phyloP scores from a whole-genome alignment of 2,113 vertebrate species.

The Myrmophylax atrothorax region DNA sequence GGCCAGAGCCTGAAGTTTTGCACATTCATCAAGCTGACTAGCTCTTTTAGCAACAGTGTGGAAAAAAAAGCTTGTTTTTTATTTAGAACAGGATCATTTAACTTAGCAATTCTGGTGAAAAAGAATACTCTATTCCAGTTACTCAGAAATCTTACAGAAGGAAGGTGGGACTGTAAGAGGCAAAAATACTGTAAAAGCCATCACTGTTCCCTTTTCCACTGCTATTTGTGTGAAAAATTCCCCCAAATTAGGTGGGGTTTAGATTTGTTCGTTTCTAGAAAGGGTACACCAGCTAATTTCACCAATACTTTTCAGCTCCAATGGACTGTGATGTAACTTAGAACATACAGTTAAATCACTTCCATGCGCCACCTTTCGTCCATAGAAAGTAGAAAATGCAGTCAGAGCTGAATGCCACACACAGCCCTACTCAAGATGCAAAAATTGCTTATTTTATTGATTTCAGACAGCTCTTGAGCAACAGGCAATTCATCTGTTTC shows the following conservation, averaged over 20 bases:
- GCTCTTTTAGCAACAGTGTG: background rate
- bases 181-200: background rate
- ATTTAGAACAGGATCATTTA: background rate
- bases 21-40: background rate
- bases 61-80: background rate
- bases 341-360: background rate
- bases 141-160: background rate
- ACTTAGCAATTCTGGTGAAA: background rate
- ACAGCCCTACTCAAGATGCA: background rate
- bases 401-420: background rate
- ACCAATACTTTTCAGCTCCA: background rate
- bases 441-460: background rate
- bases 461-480: background rate
- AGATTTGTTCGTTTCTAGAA: background rate
- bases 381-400: background rate
- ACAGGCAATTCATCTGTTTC: background rate
- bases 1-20: background rate
- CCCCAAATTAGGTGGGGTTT: background rate
- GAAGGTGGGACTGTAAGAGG: background rate
- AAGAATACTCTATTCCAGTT: background rate
- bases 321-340: background rate
- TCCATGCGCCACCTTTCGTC: background rate
- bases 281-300: background rate
- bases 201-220: background rate
- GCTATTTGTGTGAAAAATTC: background rate